Percentiles rank a stretch among this genome's conserved stretches.
Conservation (phyloP, 2,797 vertebrate species). For the Parotocinclus haroldoi region DNA sequence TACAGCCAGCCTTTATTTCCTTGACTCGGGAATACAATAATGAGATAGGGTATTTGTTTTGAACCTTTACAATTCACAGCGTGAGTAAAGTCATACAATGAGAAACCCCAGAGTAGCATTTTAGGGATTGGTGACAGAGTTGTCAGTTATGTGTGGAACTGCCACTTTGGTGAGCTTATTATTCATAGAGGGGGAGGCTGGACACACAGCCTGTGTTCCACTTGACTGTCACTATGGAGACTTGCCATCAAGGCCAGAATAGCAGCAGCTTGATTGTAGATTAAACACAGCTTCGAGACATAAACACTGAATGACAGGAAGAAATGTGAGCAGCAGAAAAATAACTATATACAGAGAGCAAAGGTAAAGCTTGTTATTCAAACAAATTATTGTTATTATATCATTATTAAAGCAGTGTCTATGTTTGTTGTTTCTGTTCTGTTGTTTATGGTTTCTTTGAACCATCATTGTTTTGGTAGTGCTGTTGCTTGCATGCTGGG, state of each 20-base stretch:
- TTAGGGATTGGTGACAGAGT: not conserved
- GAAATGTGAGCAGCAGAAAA: constrained; percentile 10
- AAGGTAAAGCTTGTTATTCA: not conserved
- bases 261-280: constrained; percentile 45
- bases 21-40: not conserved
- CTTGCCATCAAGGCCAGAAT: constrained; percentile 49
- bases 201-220: constrained; percentile 52
- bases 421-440: not conserved
- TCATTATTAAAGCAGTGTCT: not conserved
- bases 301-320: constrained; percentile 26
- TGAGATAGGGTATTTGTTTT: not conserved
- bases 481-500: constrained; percentile 7
- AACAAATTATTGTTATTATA: not conserved
- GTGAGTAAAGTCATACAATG: no score
- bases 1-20: not conserved
- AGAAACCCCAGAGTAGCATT: not conserved
- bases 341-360: constrained; percentile 13
- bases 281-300: constrained; percentile 22
- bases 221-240: constrained; percentile 63
- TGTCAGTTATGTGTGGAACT: constrained; percentile 15
- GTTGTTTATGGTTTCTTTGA: not conserved
- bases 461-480: constrained; percentile 5
- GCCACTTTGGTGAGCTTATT: constrained; percentile 55
- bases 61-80: not conserved
- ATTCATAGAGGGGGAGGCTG: constrained; percentile 50